Base-by-base conservation (phyloP, 2,113 vertebrate species). In the Chloroceryle aenea region DNA sequence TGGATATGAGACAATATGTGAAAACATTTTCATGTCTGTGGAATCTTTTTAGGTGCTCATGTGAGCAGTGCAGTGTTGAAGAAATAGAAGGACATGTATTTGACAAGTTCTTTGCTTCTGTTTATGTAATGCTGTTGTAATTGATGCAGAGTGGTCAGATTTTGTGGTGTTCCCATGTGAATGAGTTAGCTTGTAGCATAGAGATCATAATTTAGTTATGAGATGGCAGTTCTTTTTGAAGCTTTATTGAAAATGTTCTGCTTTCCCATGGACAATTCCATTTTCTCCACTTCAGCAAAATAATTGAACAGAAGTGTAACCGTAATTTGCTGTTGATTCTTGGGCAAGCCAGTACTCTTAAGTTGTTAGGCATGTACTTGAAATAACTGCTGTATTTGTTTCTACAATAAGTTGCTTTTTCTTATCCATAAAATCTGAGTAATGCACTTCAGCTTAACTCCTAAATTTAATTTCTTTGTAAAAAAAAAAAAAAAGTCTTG, bases 391-490 rank as follows among this genome's bases (percentile, higher is more conserved):
- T 85, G 6, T 36, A 7, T 87, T 91, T 52, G 34, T 73, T 95
- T 87, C 10, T 74, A 0, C 32, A 29, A 59, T 9, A 72, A 85
- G 56, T 48, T 52, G 3, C n/a, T 7, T 89, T 86, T 91, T 64
- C n/a, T 82, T 83, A 66, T 38, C 20, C 29, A 4, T 74, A 68
- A 92, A 73, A 78, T 75, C 16, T 61, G 29, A 83, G 23, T 77
- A 80, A 94, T 55, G n/a, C 9, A 12, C 6, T 87, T 82, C 40
- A 85, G 16, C 5, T 85, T 89, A 83, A 61, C 22, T 50, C 32
- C 27, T 83, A 47, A 56, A 80, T 94, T 58, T 53, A 72, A 64
- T 67, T 88, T 84, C 18, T 80, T 71, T 88, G 38, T 71, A 61
- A 81, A 93, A 88, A 47, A 52, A 27, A 64, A 62, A 42, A 40